Conservation (phyloP, 2,113 vertebrate species). For the Ailurus styani region DNA sequence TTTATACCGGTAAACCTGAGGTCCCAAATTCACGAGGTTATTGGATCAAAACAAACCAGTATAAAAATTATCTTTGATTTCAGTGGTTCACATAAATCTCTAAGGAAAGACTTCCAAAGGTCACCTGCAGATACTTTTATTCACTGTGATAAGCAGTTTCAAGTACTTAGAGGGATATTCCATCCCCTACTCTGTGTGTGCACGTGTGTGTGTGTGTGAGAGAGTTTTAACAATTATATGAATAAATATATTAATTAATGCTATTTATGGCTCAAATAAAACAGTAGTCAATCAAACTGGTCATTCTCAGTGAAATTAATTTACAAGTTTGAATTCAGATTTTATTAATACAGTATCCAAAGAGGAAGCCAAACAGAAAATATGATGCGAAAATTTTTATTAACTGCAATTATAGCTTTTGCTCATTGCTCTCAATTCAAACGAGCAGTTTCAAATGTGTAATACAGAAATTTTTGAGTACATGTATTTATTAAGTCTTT, state of each 20-base stretch:
- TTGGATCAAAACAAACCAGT: background rate
- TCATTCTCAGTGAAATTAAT: background rate
- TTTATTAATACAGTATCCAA: background rate
- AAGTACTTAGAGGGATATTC: background rate
- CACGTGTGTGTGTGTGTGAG: background rate
- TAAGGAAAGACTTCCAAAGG: background rate
- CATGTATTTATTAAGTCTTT: background rate
- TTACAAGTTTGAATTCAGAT: background rate
- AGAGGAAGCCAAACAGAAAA: background rate
- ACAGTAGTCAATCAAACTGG: background rate
- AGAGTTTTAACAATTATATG: background rate
- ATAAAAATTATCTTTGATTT: background rate
- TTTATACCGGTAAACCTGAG: background rate
- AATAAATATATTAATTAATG: background rate
- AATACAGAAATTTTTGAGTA: background rate
- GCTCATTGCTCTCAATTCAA: background rate
- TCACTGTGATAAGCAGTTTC: background rate
- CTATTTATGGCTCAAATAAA: background rate
- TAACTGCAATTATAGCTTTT: background rate
- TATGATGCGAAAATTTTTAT: background rate
- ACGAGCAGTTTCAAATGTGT: background rate
- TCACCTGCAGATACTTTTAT: background rate
- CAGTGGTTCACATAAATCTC: background rate
- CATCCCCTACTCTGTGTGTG: accelerated
- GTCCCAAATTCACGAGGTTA: background rate